Evolutionary conservation across 2,797 vertebrate genomes (phyloP), one percentile per base, ranked within the genome.

Genomic region (Lepidocolaptes lacrymiger): DNA sequence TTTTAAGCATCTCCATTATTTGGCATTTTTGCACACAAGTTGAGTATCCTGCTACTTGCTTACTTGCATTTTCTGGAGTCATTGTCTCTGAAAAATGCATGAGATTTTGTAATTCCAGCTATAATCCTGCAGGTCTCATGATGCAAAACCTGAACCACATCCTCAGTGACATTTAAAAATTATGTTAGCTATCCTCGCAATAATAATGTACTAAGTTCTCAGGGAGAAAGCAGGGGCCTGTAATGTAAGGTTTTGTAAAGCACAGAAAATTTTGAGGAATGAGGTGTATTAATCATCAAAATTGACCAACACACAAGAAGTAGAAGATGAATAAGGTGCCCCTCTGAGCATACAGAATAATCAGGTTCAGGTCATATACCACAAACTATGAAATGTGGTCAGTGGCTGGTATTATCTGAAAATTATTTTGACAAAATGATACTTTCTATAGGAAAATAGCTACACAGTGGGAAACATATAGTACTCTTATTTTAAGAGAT

Each of bases 371-470:
- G 59, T 87, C 72, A 75, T 64, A 69, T 32, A 69, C 46, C n/a
- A 62, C n/a, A 69, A 93, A 58, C 43, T 72, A 87, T 74, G 72
- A 93, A 74, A 94, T 89, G 54, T 93, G 30, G 72, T 69, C 85
- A 86, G 62, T 85, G 14, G 46, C 71, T 81, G 62, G 46, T 68
- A 78, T 81, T 80, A 81, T 83, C 21, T 74, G 62, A 68, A 68
- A 93, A 75, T 88, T 89, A 87, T 92, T 89, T 95, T 93, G 64
- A 88, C 43, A 75, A 85, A 95, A 93, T 85, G 18, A 22, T 94
- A 28, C 27, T 89, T 92, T 75, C 59, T 78, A 5, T 72, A 79
- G 43, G 51, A 81, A 92, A 83, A 84, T 52, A 81, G 58, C 43
- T 77, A 64, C 54, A 62, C 18, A 78, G 82, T 48, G 43, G 62